phyloP scores from a whole-genome alignment of 2,113 vertebrate genomes.

The Syrrhaptes paradoxus region DNA sequence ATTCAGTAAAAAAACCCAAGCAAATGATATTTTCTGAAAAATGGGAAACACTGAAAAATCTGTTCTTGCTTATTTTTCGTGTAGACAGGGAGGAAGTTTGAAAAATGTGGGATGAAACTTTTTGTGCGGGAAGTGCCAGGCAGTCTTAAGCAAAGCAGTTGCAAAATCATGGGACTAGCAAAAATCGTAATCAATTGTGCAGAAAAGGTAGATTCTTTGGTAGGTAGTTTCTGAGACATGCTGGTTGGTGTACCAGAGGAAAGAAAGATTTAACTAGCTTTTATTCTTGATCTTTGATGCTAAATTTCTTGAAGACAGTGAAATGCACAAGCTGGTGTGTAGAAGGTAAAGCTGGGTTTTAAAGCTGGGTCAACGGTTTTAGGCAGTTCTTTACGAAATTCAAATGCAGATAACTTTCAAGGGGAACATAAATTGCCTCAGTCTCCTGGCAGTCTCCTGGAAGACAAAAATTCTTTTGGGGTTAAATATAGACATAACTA shows the following conservation, averaged over 20 bases:
- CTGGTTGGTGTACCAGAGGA: background rate
- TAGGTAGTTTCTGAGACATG: background rate
- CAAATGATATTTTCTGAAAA: background rate
- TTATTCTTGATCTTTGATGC: background rate
- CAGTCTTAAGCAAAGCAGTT: background rate
- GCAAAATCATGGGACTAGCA: background rate
- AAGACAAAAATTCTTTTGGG: background rate
- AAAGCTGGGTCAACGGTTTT: background rate
- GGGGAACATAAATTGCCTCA: background rate
- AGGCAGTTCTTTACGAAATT: background rate
- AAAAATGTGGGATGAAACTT: background rate
- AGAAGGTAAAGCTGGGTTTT: background rate
- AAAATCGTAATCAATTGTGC: background rate
- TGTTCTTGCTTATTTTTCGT: background rate
- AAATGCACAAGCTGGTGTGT: background rate
- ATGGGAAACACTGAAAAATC: background rate
- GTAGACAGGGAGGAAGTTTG: background rate
- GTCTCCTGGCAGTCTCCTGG: background rate
- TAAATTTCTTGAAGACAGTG: background rate
- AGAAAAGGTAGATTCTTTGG: background rate
- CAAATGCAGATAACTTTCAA: background rate
- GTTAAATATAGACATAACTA: background rate
- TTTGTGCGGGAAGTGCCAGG: background rate
- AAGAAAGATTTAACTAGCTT: background rate
- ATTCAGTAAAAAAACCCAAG: background rate